A percentile compares a stretch with the other conserved stretches of the same genome.
These are phyloP conservation scores for Megalops atlanticus DNA, from an alignment of 2,113 vertebrate species.

Conservation along the genomic window DNA sequence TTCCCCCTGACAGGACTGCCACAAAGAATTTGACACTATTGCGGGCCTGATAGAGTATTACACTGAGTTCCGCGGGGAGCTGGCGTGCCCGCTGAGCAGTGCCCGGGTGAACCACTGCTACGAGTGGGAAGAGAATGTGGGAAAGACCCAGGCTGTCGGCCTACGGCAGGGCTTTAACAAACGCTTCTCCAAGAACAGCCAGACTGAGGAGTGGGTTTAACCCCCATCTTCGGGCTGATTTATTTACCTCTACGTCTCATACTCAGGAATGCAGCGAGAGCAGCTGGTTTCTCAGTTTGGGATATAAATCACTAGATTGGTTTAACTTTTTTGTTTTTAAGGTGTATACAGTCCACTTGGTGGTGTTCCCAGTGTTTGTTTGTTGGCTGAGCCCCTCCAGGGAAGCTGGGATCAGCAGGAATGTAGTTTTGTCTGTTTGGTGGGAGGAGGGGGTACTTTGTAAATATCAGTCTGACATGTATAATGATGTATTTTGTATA, in stretches of 20 bases:
- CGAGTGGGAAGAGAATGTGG: conserved; percentile 72
- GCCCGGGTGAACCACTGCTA: conserved; percentile 85
- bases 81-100: conserved; percentile 75
- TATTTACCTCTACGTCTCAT: neutral
- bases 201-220: conserved; percentile 43
- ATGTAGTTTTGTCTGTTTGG: too few relatives aligned
- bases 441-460: neutral
- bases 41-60: conserved; percentile 88
- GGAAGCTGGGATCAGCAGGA: too few relatives aligned
- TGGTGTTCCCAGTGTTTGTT: too few relatives aligned
- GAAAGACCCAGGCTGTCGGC: conserved; percentile 17
- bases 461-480: too few relatives aligned
- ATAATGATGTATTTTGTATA: neutral
- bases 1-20: conserved; percentile 72
- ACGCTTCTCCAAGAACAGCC: conserved; percentile 29
- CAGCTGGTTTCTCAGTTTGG: neutral
- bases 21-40: too few relatives aligned
- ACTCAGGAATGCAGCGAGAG: neutral
- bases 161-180: conserved; percentile 30
- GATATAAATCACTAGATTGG: neutral
- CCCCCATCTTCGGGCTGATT: conserved; percentile 2
- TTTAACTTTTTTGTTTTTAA: neutral
- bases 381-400: too few relatives aligned
- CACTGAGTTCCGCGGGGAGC: conserved; percentile 62
- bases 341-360: too few relatives aligned